phyloP scores from a whole-genome alignment of 2,113 vertebrate genomes.

The Lichenostomus cassidix region DNA sequence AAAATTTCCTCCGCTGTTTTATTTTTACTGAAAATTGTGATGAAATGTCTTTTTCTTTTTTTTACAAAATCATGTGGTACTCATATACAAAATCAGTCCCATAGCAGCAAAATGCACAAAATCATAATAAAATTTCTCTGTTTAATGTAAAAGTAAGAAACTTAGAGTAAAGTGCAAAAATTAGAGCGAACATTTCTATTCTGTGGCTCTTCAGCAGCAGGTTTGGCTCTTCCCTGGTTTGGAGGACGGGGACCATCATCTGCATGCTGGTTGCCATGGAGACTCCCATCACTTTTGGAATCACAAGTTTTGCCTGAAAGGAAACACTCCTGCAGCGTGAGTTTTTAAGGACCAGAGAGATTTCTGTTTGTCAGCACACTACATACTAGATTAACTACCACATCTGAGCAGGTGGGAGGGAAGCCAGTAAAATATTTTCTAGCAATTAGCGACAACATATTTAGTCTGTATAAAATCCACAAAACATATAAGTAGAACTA shows the following conservation, averaged over 20 bases:
- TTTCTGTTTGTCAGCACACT: neutral
- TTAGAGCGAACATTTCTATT: constrained; percentile 64
- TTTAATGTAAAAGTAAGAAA: constrained; percentile 26
- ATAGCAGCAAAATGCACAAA: constrained; percentile 9
- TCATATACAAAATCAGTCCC: constrained; percentile 20
- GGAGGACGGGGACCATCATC: constrained; percentile 20
- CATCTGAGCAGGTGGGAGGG: neutral
- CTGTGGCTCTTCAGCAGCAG: constrained; percentile 34
- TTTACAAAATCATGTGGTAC: neutral
- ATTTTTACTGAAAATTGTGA: neutral
- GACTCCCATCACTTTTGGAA: constrained; percentile 55
- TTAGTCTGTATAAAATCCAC: neutral
- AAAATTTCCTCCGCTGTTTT: neutral
- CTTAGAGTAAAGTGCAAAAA: constrained; percentile 73
- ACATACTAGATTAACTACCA: neutral
- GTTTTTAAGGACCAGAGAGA: neutral
- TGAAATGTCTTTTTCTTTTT: neutral
- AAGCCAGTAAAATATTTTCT: neutral
- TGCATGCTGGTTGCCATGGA: constrained; percentile 55
- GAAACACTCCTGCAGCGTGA: constrained; percentile 15
- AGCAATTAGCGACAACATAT: neutral
- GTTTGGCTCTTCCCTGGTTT: constrained; percentile 29
- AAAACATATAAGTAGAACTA: neutral
- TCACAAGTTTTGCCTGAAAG: constrained; percentile 64
- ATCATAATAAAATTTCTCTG: neutral